Evolutionary conservation across 2,797 vertebrate species (phyloP).

Genomic region (Gymnoscopelus microlampas): DNA sequence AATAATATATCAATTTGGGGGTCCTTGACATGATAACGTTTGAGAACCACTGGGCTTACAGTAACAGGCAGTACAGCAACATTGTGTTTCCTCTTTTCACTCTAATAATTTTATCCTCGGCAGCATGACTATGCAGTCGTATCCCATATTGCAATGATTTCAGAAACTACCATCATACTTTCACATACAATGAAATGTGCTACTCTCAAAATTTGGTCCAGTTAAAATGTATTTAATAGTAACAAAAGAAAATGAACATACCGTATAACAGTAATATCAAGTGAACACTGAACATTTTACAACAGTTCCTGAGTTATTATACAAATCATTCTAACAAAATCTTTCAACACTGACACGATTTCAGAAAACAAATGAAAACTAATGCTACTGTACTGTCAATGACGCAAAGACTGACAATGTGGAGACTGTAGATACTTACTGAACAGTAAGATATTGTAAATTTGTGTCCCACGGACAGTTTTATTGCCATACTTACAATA

Average conservation of each 20-base stretch:
- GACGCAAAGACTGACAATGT: slow-evolving; percentile 83
- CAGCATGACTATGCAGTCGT: not conserved
- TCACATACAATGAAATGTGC: slow-evolving; percentile 29
- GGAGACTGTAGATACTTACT: slow-evolving; percentile 86
- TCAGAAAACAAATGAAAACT: slow-evolving; percentile 71
- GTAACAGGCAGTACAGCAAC: too few species aligned
- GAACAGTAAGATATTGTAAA: slow-evolving; percentile 78
- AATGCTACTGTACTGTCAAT: slow-evolving; percentile 82
- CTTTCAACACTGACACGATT: slow-evolving; percentile 51
- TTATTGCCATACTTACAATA: slow-evolving; percentile 75
- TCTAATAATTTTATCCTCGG: not conserved
- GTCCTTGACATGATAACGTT: too few species aligned
- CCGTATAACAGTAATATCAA: slow-evolving; percentile 61
- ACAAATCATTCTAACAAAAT: slow-evolving; percentile 67
- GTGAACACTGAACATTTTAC: slow-evolving; percentile 73
- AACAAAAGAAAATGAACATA: slow-evolving; percentile 73
- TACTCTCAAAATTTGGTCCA: slow-evolving; percentile 33
- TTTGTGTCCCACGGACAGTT: slow-evolving; percentile 61
- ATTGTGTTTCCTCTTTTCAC: not conserved
- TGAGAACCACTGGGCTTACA: too few species aligned
- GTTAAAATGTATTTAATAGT: slow-evolving; percentile 77
- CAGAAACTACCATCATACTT: not conserved
- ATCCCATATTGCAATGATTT: not conserved
- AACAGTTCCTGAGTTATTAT: slow-evolving; percentile 84
- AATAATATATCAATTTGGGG: too few species aligned